Evolutionary conservation across 2,797 vertebrate species (phyloP), one percentile per base, ranked within the genome.

Genomic region (Oreochromis mossambicus): DNA sequence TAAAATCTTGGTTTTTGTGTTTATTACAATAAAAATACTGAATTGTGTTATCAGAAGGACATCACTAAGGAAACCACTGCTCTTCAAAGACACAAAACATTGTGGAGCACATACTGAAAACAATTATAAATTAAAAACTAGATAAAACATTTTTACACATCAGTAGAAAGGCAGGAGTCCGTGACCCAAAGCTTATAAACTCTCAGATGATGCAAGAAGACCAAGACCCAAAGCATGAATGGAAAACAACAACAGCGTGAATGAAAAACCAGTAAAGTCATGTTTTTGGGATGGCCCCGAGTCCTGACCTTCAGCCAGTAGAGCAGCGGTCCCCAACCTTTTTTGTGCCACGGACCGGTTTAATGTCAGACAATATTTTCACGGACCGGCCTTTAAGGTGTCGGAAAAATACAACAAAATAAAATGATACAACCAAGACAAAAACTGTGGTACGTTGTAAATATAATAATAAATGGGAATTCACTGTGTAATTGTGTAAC

Each of bases 391-490:
- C 55, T 58, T 58, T 58, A 58, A 58, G 26, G 26, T 17, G 55
- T 58, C 0, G 1, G 3, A 56, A 6, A 56, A 56, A 17, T 58
- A 58, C 8, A 58, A 4, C 55, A 58, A 32, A 58, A 58, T 58
- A 58, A 58, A 58, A 58, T 0, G 14, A 58, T 0, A 9, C 55
- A 56, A 29, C 0, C 54, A 26, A 55, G 54, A 55, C 54, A 55
- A 26, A 55, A 55, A 26, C 54, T 26, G 7, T 55, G 13, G 24
- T 55, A 55, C 5, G 8, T 55, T 55, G 24, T 26, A 55, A 55
- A 26, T 26, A 55, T 26, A 0, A 5, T 5, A 56, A 56, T 29
- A 29, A 29, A 54, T 2, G 0, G 0, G 0, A 56, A 56, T 56
- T 56, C 54, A 56, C 26, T 56, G 5, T 29, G 8, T 56, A 56